Conservation (phyloP, 2,888 invertebrate genomes). For the Halictus quadricinctus region DNA sequence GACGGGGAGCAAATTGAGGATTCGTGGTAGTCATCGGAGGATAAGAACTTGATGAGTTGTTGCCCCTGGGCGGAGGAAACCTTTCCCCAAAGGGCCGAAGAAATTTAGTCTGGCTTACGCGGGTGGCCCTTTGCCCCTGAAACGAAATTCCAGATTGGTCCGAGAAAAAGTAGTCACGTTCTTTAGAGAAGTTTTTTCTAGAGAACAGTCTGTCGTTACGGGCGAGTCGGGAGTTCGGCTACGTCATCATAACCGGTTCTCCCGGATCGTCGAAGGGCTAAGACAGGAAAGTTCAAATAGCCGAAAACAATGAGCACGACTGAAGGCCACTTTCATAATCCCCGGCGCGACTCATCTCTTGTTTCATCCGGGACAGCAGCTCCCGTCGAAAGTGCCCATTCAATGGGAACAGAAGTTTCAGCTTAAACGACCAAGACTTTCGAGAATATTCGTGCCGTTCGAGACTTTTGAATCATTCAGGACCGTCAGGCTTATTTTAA, state of each 20-base stretch:
- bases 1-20: conserved; percentile 35
- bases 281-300: background rate
- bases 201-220: background rate
- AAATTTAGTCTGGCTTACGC: background rate
- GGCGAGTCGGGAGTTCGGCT: background rate
- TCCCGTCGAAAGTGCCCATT: background rate
- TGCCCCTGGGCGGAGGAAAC: background rate
- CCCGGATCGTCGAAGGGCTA: background rate
- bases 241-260: background rate
- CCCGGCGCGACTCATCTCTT: conserved; percentile 4
- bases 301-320: conserved; percentile 2
- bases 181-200: no score
- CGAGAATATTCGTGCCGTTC: conserved; percentile 6
- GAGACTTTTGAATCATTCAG: conserved; percentile 12
- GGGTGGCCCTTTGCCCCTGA: background rate
- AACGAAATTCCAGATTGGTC: background rate
- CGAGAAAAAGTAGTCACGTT: background rate
- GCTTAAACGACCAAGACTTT: background rate
- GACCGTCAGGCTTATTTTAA: conserved; percentile 18
- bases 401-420: background rate
- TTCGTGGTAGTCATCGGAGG: conserved; percentile 33
- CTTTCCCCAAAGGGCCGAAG: background rate
- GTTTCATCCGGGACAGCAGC: conserved; percentile 13
- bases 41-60: conserved; percentile 12
- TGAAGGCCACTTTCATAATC: conserved; percentile 1